A percentile compares a stretch with the other conserved stretches of the same genome.
Evolutionary conservation across 2,888 invertebrate species (phyloP).

Genomic region (Palloptera scutellata): DNA sequence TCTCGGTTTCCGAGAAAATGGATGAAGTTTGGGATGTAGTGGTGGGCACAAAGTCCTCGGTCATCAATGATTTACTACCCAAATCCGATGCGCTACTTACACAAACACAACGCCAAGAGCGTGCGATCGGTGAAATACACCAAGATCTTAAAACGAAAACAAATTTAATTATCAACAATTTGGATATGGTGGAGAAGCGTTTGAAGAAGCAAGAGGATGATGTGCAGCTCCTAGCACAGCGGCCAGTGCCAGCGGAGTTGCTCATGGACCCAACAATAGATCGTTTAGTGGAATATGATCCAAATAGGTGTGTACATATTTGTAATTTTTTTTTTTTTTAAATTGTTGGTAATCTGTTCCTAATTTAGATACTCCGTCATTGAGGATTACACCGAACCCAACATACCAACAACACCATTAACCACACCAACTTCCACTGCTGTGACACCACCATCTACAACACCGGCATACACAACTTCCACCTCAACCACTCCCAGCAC

Average conservation of each 20-base stretch:
- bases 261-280: slow-evolving; percentile 81
- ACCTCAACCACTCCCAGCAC: slow-evolving; percentile 49
- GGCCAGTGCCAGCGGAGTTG: slow-evolving; percentile 78
- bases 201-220: slow-evolving; percentile 86
- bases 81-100: slow-evolving; percentile 86
- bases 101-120: slow-evolving; percentile 85
- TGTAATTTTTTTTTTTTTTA: not conserved
- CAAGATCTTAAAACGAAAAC: slow-evolving; percentile 82
- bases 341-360: not conserved
- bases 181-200: slow-evolving; percentile 85
- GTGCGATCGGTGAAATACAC: slow-evolving; percentile 87
- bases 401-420: slow-evolving; percentile 44
- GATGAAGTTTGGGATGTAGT: slow-evolving; percentile 92
- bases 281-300: slow-evolving; percentile 80
- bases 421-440: slow-evolving; percentile 53
- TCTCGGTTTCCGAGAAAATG: slow-evolving; percentile 88
- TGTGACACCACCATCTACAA: slow-evolving; percentile 56
- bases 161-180: slow-evolving; percentile 85
- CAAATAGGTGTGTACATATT: slow-evolving; percentile 69
- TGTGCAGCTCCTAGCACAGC: slow-evolving; percentile 78
- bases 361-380: slow-evolving; percentile 58
- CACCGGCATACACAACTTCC: slow-evolving; percentile 43
- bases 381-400: slow-evolving; percentile 59
- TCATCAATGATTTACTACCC: slow-evolving; percentile 84
- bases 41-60: slow-evolving; percentile 86